A percentile compares a stretch with the other conserved stretches of the same genome.
Conservation (phyloP, 2,888 invertebrate genomes). For the Patella pellucida region DNA sequence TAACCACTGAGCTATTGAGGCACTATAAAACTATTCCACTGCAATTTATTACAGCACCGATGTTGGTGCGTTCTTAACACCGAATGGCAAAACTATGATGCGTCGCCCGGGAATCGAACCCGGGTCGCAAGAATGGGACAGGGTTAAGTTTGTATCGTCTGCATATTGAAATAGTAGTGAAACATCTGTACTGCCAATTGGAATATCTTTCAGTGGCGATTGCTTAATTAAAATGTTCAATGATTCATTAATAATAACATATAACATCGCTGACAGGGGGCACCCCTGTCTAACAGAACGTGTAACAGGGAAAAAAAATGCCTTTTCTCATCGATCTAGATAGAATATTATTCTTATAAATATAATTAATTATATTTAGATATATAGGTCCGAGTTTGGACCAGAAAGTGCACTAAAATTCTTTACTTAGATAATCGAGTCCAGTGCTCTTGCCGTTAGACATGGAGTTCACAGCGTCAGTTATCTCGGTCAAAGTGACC, state of each 20-base stretch:
- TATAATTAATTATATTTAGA: constrained; percentile 20
- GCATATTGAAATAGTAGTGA: neutral
- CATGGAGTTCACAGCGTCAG: constrained; percentile 26
- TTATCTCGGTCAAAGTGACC: constrained; percentile 10
- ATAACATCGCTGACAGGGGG: no score
- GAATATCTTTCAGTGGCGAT: neutral
- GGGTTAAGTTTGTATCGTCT: no score
- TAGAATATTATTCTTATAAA: constrained; percentile 25
- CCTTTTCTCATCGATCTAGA: constrained; percentile 22
- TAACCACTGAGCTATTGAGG: no score
- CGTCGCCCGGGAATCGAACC: no score
- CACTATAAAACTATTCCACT: no score
- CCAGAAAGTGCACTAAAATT: constrained; percentile 9
- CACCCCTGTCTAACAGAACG: no score
- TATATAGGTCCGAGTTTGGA: constrained; percentile 14
- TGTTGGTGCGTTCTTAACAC: no score
- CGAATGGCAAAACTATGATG: no score
- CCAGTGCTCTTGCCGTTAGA: constrained; percentile 28
- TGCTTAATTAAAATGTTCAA: no score
- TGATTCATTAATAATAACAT: no score
- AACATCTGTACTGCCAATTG: neutral
- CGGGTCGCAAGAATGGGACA: no score
- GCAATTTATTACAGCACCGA: no score
- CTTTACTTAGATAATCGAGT: neutral
- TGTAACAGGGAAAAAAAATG: constrained; percentile 3